These are phyloP conservation scores for Metopia argyrocephala DNA, from an alignment of 2,888 invertebrate species.

Conservation along the genomic window DNA sequence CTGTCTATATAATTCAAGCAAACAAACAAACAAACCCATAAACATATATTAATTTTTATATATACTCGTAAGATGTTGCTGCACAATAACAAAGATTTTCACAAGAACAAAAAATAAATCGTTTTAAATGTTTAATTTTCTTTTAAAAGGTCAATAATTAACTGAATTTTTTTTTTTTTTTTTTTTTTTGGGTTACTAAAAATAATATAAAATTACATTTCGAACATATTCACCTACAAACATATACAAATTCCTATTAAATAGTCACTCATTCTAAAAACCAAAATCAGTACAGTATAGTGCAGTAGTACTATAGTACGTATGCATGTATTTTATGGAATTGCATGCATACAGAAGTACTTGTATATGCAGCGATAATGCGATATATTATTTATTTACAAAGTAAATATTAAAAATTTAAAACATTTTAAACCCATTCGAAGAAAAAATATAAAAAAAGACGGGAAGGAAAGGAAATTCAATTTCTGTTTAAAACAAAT, in stretches of 20 bases:
- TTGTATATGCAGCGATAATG: too few relatives aligned
- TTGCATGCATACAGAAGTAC: background rate
- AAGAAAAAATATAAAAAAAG: background rate
- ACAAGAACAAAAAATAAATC: background rate
- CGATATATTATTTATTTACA: background rate
- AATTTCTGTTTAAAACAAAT: background rate
- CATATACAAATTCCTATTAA: background rate
- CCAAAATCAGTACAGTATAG: too few relatives aligned
- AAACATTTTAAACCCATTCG: background rate
- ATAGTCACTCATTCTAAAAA: background rate
- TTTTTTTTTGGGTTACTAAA: too few relatives aligned
- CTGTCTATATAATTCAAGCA: slow-evolving; percentile 28
- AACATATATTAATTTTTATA: background rate
- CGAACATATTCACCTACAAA: too few relatives aligned
- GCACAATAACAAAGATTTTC: slow-evolving; percentile 43
- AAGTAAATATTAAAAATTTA: background rate
- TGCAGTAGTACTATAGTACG: too few relatives aligned
- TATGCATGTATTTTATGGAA: too few relatives aligned
- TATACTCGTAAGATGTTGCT: too few relatives aligned
- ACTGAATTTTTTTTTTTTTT: too few relatives aligned
- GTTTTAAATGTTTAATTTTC: slow-evolving; percentile 22
- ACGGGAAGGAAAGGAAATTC: background rate
- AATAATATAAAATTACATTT: too few relatives aligned
- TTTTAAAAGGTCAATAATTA: slow-evolving; percentile 20
- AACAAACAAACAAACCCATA: slow-evolving; percentile 32